Base-by-base conservation (phyloP, 1,140 invertebrate species). In the Bombus confusus region DNA sequence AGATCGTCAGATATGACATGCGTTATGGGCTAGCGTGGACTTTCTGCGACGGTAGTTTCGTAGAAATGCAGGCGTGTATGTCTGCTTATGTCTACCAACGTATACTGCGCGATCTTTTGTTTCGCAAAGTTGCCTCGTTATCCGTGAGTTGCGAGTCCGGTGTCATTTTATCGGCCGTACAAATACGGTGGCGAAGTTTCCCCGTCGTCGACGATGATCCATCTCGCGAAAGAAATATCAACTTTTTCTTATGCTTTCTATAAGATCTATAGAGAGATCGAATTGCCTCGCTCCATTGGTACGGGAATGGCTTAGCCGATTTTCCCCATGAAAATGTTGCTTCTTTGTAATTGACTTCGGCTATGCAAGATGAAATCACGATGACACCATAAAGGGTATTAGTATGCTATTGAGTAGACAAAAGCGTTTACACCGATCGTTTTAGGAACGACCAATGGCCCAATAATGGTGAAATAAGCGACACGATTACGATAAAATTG, bases 1-100 rank as follows among this genome's bases (percentile, higher is more conserved):
- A 90, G 88, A 90, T 90, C 78, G 47, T 15, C 69, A 72, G 85
- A 89, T 89, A 90, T 80, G 88, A 82, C 77, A 78, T 66, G 80
- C 68, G 87, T 73, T 77, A 80, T 68, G 39, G 66, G 47, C 69
- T 69, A 41, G 52, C 15, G 64, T 34, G 85, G 47, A 72, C 52
- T 88, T 86, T 87, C 83, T 47, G 80, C 80, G 66, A 71, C 76
- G 76, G 75, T 84, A 74, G 83, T 83, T 85, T 90, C 83, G 86
- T 66, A 83, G 86, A 86, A 90, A 90, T 88, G 87, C 64, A 73
- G 59, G 47, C 79, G 72, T 68, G 79, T 68, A 71, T 43, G 79
- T 43, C 88, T 34, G 66, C 57, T 80, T 64, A 80, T 72, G 57
- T 64, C 31, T 76, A 47, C 66, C 66, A 25, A 28, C 64, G 34